A percentile compares a stretch with the other conserved stretches of the same genome.
These are phyloP conservation scores for Teleiodes luculella DNA, from an alignment of 2,888 invertebrate species.

Conservation along the genomic window DNA sequence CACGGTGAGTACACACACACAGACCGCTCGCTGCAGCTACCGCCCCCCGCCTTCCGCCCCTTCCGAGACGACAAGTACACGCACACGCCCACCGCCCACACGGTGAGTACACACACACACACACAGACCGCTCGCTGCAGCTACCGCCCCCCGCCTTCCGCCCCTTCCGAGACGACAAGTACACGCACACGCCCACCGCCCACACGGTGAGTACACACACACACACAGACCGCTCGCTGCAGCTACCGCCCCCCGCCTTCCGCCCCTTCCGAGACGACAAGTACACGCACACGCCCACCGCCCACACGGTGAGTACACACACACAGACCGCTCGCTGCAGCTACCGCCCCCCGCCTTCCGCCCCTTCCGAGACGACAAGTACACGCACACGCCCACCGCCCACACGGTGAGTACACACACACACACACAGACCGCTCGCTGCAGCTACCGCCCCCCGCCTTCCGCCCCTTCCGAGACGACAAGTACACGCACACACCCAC, in stretches of 20 bases:
- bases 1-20: no score
- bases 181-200: no score
- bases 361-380: neutral
- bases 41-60: neutral
- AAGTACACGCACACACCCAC: no score
- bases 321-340: slow-evolving; percentile 41
- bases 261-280: neutral
- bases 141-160: slow-evolving; percentile 23
- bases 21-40: slow-evolving; percentile 42
- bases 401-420: no score
- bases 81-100: no score
- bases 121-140: slow-evolving; percentile 44
- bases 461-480: neutral
- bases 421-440: slow-evolving; percentile 35
- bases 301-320: no score
- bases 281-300: no score
- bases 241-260: slow-evolving; percentile 25
- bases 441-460: slow-evolving; percentile 26
- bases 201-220: no score
- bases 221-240: slow-evolving; percentile 36
- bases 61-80: neutral
- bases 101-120: slow-evolving; percentile 32
- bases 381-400: no score
- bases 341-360: slow-evolving; percentile 23
- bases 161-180: neutral